Evolutionary conservation across 2,888 invertebrate genomes (phyloP).

Genomic region (Dichetophora obliterata): DNA sequence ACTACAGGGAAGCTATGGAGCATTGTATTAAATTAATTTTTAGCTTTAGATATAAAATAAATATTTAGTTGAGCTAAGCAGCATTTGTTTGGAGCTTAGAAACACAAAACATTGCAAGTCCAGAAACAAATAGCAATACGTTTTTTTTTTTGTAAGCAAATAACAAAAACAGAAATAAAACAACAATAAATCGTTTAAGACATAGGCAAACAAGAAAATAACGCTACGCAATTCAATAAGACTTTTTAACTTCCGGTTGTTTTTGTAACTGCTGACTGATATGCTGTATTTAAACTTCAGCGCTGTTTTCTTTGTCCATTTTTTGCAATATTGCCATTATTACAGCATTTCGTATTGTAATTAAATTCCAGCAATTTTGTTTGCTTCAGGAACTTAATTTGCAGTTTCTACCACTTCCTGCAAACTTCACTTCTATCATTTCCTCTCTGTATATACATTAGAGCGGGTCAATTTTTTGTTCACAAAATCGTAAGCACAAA

Average conservation of each 20-base stretch:
- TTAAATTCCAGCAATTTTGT: constrained; percentile 11
- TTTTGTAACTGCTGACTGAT: neutral
- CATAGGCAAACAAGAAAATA: neutral
- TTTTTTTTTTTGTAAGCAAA: too few relatives aligned
- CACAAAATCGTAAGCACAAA: too few relatives aligned
- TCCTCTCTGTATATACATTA: neutral
- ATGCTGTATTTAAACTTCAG: neutral
- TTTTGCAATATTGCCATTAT: neutral
- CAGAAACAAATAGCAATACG: too few relatives aligned
- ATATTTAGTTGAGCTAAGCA: too few relatives aligned
- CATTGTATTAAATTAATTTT: too few relatives aligned
- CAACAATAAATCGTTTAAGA: too few relatives aligned
- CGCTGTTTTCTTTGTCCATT: neutral
- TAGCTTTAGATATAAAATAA: too few relatives aligned
- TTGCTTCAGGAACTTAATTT: neutral
- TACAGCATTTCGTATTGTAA: neutral
- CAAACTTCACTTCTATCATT: neutral
- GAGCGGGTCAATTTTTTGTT: too few relatives aligned
- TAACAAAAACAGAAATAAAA: too few relatives aligned
- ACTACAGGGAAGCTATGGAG: too few relatives aligned
- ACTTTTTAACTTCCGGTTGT: constrained; percentile 1
- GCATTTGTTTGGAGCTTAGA: too few relatives aligned
- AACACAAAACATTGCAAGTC: too few relatives aligned
- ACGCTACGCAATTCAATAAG: constrained; percentile 3
- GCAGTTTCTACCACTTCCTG: neutral